Conservation (phyloP, 2,113 vertebrate genomes). For the Phoenicopterus ruber region DNA sequence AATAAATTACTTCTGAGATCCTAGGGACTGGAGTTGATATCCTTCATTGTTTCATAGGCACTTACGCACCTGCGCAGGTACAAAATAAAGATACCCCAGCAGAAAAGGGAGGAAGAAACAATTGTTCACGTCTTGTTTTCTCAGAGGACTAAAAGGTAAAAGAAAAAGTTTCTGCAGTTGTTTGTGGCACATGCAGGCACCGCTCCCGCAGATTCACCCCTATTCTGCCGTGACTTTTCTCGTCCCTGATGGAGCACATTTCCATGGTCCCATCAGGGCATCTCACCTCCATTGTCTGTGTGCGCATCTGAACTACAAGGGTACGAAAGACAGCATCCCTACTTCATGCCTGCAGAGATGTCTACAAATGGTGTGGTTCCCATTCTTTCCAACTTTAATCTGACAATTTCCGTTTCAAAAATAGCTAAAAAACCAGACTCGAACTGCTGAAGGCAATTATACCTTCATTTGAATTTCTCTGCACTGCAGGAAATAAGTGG, state of each 20-base stretch:
- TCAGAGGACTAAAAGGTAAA: neutral
- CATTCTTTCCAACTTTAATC: neutral
- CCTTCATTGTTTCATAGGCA: neutral
- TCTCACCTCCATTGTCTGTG: neutral
- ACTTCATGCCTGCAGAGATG: neutral
- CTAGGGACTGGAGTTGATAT: neutral
- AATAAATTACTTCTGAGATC: neutral
- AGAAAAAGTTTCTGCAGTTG: neutral
- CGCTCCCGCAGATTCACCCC: neutral
- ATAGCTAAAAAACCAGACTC: neutral
- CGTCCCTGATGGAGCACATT: fast-evolving
- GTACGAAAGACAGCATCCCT: neutral
- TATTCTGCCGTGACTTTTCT: neutral
- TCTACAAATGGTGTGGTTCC: too few relatives aligned
- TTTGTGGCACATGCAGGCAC: neutral
- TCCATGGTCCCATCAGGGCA: neutral
- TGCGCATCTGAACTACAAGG: neutral
- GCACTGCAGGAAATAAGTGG: neutral
- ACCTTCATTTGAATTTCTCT: neutral
- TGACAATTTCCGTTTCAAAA: neutral
- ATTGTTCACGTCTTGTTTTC: neutral
- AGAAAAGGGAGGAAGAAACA: neutral
- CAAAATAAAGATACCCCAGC: neutral
- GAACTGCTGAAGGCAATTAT: neutral
- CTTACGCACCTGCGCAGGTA: neutral